phyloP scores from a whole-genome alignment of 2,113 vertebrate genomes.

The Polypterus senegalus region DNA sequence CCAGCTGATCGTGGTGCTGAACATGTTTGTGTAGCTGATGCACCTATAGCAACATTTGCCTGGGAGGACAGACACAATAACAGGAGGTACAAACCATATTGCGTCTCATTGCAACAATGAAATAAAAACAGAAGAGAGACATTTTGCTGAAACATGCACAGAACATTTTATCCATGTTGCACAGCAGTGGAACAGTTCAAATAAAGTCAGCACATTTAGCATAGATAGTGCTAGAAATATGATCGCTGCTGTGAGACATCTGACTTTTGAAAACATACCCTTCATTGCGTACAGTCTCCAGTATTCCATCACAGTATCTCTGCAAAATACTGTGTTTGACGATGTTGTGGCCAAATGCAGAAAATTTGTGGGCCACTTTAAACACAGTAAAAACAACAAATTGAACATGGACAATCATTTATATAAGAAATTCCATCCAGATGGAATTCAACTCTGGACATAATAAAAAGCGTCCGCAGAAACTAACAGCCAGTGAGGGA shows the following conservation, averaged over 20 bases:
- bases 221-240: constrained; percentile 16
- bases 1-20: no score
- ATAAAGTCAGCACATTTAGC: no score
- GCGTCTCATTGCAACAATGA: no score
- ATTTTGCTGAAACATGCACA: constrained; percentile 5
- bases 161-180: constrained; percentile 14
- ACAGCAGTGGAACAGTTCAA: no score
- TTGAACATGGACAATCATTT: constrained; percentile 7
- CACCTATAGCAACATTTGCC: no score
- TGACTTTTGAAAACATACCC: constrained; percentile 12
- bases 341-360: constrained; percentile 12
- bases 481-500: constrained; percentile 1
- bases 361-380: constrained; percentile 15
- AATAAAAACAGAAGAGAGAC: neutral
- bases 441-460: constrained; percentile 13
- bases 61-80: no score
- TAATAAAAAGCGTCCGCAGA: constrained; percentile 9
- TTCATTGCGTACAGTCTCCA: no score
- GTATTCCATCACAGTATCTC: no score
- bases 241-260: constrained; percentile 14
- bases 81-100: no score
- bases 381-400: constrained; percentile 12
- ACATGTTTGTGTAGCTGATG: no score
- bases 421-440: constrained; percentile 12
- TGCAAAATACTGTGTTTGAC: constrained; percentile 15